A percentile compares a stretch with the other conserved stretches of the same genome.
phyloP scores from a whole-genome alignment of 2,888 invertebrate species.

The Scelioninae gen. 2 region DNA sequence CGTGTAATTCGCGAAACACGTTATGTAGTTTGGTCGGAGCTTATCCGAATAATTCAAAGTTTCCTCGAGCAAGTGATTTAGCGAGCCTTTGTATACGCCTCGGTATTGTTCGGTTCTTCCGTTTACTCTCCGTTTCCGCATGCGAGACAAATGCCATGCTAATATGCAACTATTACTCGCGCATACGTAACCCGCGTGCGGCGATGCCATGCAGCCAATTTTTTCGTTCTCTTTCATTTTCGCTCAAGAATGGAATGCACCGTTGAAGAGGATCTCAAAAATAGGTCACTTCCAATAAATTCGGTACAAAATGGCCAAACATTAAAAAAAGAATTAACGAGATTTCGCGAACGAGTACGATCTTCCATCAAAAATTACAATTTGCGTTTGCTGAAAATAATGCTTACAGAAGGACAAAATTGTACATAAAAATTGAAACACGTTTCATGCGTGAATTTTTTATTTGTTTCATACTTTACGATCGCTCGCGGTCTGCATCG shows the following conservation, averaged over 20 bases:
- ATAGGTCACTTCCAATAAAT: too few species aligned
- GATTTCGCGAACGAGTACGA: too few species aligned
- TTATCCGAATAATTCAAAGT: constrained; percentile 44
- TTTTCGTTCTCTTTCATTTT: constrained; percentile 32
- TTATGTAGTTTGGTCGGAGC: constrained; percentile 25
- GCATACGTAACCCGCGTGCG: constrained; percentile 30
- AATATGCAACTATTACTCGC: constrained; percentile 46
- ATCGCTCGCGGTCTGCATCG: too few species aligned
- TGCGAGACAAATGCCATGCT: constrained; percentile 51
- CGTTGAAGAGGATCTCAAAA: too few species aligned
- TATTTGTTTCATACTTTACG: too few species aligned
- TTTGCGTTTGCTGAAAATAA: too few species aligned
- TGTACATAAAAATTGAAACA: too few species aligned
- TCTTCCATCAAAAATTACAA: too few species aligned
- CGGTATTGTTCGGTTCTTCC: constrained; percentile 48
- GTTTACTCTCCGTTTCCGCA: constrained; percentile 26
- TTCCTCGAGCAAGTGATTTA: constrained; percentile 48
- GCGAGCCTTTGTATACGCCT: constrained; percentile 39
- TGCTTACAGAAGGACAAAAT: too few species aligned
- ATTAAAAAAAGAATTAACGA: too few species aligned
- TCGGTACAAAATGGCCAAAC: too few species aligned
- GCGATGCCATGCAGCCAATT: constrained; percentile 32
- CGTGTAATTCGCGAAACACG: constrained; percentile 38
- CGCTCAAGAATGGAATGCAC: constrained; percentile 1
- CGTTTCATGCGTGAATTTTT: too few species aligned